phyloP scores from a whole-genome alignment of 2,797 vertebrate genomes.

The Tokudaia tokunoshimensis region DNA sequence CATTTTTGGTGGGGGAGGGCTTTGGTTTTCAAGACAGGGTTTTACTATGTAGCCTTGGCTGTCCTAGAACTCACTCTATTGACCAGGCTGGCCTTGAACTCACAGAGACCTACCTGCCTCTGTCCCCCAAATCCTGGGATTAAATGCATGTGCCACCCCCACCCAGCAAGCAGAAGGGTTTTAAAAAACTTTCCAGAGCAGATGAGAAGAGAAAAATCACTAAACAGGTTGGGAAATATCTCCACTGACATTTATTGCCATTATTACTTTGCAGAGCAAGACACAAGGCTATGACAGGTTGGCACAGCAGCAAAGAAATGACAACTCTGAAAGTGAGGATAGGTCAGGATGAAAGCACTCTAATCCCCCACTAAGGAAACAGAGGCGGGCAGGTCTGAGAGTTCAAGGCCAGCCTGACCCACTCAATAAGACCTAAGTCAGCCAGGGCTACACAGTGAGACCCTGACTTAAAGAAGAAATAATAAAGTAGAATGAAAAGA shows the following conservation, averaged over 20 bases:
- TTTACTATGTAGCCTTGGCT: background rate
- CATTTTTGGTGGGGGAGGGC: background rate
- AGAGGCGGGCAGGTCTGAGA: background rate
- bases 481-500: too few relatives aligned
- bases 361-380: background rate
- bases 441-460: background rate
- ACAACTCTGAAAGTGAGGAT: background rate
- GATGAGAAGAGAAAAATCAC: constrained; percentile 27
- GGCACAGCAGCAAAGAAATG: background rate
- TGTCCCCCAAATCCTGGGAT: background rate
- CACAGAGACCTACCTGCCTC: background rate
- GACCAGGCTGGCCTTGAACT: background rate
- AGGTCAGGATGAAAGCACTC: background rate
- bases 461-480: background rate
- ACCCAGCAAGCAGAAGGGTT: background rate
- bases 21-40: background rate
- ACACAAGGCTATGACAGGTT: background rate
- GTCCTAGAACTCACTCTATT: background rate
- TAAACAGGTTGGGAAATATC: background rate
- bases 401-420: background rate
- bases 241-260: background rate
- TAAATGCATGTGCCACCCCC: background rate
- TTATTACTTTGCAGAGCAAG: background rate
- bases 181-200: background rate
- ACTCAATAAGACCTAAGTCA: background rate